Percentiles rank a stretch among this genome's conserved stretches.
These are phyloP conservation scores for Styela clava DNA, from an alignment of 23 tunicate genomes.

Conservation along the genomic window DNA sequence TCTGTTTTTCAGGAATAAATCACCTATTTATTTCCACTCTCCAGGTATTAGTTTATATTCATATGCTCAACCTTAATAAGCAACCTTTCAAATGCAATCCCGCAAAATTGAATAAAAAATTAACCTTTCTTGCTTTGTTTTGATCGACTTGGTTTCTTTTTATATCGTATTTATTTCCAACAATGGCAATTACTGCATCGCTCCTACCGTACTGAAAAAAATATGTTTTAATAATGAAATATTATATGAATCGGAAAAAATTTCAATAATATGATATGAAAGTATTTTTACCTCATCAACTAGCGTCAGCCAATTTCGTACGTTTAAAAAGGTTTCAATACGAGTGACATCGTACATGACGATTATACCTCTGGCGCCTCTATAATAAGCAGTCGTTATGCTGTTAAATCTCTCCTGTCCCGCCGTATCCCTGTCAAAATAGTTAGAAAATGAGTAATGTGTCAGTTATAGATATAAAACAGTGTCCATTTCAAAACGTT, in stretches of 20 bases:
- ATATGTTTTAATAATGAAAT: too few relatives aligned
- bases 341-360: constrained; percentile 90
- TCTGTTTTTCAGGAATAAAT: too few relatives aligned
- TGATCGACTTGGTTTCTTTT: constrained; percentile 51
- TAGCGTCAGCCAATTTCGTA: constrained; percentile 71
- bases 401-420: constrained; percentile 97
- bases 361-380: constrained; percentile 76
- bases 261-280: neutral
- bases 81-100: too few relatives aligned
- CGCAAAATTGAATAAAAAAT: too few relatives aligned
- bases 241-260: neutral
- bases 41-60: too few relatives aligned
- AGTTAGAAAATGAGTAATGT: neutral
- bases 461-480: too few relatives aligned
- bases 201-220: constrained; percentile 56
- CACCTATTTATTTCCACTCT: too few relatives aligned
- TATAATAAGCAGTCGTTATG: constrained; percentile 92
- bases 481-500: too few relatives aligned
- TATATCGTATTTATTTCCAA: constrained; percentile 76
- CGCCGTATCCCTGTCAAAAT: constrained; percentile 81
- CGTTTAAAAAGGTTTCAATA: constrained; percentile 46
- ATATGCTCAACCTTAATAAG: too few relatives aligned
- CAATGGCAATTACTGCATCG: constrained; percentile 75
- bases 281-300: constrained; percentile 44
- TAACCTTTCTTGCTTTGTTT: constrained; percentile 61